These are phyloP conservation scores for Phoenoteleia sp. DNA, from an alignment of 2,888 invertebrate species.

Conservation along the genomic window DNA sequence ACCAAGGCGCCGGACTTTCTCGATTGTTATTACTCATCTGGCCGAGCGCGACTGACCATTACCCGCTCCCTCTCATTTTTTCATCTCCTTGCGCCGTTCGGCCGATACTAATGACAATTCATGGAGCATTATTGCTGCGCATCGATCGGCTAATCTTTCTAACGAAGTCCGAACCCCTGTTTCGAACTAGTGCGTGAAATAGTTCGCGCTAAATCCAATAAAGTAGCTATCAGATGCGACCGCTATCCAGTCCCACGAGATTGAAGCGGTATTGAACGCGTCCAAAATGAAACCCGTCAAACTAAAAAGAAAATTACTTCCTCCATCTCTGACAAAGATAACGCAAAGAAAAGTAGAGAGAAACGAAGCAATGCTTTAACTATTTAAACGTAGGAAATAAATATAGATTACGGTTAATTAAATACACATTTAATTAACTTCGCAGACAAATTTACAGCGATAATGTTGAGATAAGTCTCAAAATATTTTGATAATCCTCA, in stretches of 20 bases:
- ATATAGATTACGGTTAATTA: too few species aligned
- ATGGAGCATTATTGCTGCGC: conserved; percentile 58
- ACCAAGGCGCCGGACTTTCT: neutral
- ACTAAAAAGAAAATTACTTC: conserved; percentile 38
- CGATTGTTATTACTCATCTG: conserved; percentile 36
- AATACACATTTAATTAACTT: too few species aligned
- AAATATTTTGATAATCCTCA: too few species aligned
- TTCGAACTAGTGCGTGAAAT: conserved; percentile 51
- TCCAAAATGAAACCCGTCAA: conserved; percentile 60
- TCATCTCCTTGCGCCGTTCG: neutral
- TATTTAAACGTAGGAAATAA: too few species aligned
- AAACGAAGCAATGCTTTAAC: too few species aligned
- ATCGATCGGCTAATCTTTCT: conserved; percentile 67
- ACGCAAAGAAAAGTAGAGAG: conserved; percentile 5
- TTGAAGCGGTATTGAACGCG: conserved; percentile 49
- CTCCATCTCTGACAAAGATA: neutral
- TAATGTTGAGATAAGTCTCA: too few species aligned
- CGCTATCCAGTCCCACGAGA: conserved; percentile 61
- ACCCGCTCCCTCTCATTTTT: neutral
- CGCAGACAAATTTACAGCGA: too few species aligned
- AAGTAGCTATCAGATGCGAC: conserved; percentile 68
- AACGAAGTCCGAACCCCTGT: conserved; percentile 64
- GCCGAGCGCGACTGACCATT: neutral
- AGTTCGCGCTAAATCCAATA: conserved; percentile 68
- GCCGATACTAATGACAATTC: conserved; percentile 63